Base-by-base conservation (phyloP, 2,888 invertebrate genomes). In the Phengaris alcon region DNA sequence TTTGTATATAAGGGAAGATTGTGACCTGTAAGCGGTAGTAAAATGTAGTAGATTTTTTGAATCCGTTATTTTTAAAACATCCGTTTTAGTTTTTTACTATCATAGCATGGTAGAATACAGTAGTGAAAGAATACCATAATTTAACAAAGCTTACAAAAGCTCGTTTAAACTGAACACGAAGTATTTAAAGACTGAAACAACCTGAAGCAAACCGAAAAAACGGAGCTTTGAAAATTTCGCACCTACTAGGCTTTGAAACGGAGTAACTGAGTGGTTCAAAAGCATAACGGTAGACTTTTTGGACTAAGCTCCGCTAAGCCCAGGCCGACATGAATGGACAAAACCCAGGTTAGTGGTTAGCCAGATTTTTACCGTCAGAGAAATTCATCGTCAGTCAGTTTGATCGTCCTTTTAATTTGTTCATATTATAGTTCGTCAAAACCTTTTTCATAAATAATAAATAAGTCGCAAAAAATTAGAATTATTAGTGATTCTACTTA, bases 181-280 rank as follows among this genome's bases (percentile, higher is more conserved):
- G 64, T 64, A 13, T 64, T 64, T 64, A 64, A 64, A 64, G 64
- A 44, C 64, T 64, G 64, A 44, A 64, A 64, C 64, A 64, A 64
- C 64, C 13, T 64, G 22, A 64, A 44, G 64, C 64, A 44, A 64
- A 35, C 64, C 64, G 64, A 64, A 64, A 64, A 64, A 64, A 64
- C 35, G 64, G 35, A 55, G n/a, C 55, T n/a, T n/a, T 44, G 35
- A 64, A 64, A 64, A 64, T 64, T 44, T 64, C 35, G 64, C 64
- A 64, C 64, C 64, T 64, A 12, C 35, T 12, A 64, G 12, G 44
- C 64, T 64, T 64, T 64, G 64, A 64, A 64, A 64, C 64, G 35
- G 64, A 12, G 35, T 64, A 64, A 64, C 12, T 35, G 64, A 35
- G 64, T 10, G 64, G 35, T 22, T 64, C 35, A 64, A 64, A 64